Evolutionary conservation across 1,140 invertebrate genomes (phyloP).

Genomic region (Aphaenogaster floridana): DNA sequence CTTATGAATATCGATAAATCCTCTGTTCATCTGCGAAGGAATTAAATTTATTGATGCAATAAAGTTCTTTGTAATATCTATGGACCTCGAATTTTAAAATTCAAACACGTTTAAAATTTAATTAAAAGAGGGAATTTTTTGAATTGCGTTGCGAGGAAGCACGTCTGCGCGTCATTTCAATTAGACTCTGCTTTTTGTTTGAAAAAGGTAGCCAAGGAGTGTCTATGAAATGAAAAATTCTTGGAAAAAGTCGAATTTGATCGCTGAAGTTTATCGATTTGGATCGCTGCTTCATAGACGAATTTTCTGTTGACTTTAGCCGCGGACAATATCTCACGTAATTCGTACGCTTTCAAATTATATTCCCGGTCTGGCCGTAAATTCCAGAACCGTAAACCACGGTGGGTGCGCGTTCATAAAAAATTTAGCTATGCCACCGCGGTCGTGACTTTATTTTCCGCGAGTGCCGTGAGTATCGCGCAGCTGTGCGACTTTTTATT

Average conservation of each 20-base stretch:
- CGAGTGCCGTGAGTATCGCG: slow-evolving; percentile 27
- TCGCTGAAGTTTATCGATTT: neutral
- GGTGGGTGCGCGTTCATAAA: slow-evolving; percentile 38
- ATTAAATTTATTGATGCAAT: slow-evolving; percentile 20
- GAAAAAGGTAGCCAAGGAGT: neutral
- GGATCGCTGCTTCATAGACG: neutral
- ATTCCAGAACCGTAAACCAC: slow-evolving; percentile 35
- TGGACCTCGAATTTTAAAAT: neutral
- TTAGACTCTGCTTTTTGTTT: neutral
- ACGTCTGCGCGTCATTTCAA: neutral
- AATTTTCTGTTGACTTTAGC: neutral
- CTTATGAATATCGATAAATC: slow-evolving; percentile 43
- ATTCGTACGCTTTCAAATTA: slow-evolving; percentile 14
- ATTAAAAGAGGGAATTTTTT: slow-evolving; percentile 2
- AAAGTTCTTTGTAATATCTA: neutral
- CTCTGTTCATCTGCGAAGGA: neutral
- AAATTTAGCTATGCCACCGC: slow-evolving; percentile 56
- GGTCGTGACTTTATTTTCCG: slow-evolving; percentile 46
- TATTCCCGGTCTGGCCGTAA: neutral
- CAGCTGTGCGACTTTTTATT: slow-evolving; percentile 55
- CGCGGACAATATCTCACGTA: neutral
- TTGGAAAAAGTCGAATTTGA: neutral
- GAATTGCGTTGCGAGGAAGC: neutral
- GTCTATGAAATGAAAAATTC: neutral
- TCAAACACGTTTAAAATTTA: neutral